phyloP scores from a whole-genome alignment of 2,113 vertebrate species.

The Oceanites oceanicus region DNA sequence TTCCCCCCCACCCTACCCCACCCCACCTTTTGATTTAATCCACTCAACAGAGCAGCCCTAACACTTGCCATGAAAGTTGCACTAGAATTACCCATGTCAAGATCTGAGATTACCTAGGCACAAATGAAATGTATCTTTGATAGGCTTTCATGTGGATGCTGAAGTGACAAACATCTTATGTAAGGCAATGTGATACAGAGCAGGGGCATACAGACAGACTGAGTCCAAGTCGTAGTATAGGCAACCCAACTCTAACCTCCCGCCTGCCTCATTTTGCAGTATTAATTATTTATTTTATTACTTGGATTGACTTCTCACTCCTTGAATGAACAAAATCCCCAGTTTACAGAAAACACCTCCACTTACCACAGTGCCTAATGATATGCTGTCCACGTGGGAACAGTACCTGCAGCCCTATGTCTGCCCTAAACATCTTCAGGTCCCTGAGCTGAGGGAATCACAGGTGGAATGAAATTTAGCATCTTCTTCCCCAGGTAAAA shows the following conservation, averaged over 20 bases:
- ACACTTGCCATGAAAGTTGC: background rate
- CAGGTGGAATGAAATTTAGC: background rate
- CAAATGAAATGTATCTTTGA: background rate
- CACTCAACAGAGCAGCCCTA: background rate
- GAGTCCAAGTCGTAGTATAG: background rate
- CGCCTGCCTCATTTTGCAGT: background rate
- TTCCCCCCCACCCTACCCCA: fast-evolving
- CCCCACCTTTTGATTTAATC: background rate
- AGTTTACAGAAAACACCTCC: background rate
- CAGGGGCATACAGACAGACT: background rate
- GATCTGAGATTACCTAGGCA: background rate
- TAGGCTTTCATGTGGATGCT: background rate
- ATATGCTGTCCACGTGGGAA: background rate
- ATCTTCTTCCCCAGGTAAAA: background rate
- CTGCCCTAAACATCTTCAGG: background rate
- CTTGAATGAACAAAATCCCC: background rate
- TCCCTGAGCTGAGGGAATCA: background rate
- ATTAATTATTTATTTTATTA: background rate
- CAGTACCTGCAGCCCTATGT: background rate
- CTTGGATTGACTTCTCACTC: background rate
- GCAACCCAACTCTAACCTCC: background rate
- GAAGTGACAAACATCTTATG: background rate
- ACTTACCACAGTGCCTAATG: background rate
- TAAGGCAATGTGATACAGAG: background rate
- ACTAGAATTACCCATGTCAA: background rate